These are phyloP conservation scores for Corvus hawaiiensis DNA, from an alignment of 2,113 vertebrate genomes.

Conservation along the genomic window DNA sequence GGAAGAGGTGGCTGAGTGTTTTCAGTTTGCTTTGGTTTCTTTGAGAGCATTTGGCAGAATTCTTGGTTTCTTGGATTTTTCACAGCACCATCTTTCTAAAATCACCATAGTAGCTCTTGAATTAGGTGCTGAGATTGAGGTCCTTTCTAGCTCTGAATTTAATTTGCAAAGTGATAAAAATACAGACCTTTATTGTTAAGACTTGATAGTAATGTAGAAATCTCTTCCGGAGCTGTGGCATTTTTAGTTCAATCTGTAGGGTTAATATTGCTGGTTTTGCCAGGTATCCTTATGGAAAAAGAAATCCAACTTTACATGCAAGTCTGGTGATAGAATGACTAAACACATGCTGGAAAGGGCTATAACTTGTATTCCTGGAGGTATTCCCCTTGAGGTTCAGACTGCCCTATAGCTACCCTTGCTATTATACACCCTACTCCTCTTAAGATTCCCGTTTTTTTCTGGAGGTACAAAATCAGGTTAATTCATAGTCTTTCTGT, in stretches of 20 bases:
- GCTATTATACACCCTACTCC: not conserved
- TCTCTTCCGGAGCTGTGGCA: not conserved
- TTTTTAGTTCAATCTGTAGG: not conserved
- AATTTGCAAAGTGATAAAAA: not conserved
- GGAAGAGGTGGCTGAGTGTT: not conserved
- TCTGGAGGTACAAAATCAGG: not conserved
- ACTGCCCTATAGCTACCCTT: not conserved
- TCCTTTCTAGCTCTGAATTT: constrained; percentile 6
- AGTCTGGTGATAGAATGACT: not conserved
- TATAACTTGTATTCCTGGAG: not conserved
- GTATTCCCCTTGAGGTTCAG: not conserved
- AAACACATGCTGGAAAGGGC: not conserved
- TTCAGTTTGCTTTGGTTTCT: constrained; percentile 26
- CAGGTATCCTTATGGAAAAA: not conserved
- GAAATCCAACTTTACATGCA: not conserved
- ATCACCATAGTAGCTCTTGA: not conserved
- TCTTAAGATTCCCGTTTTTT: not conserved
- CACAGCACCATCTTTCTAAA: not conserved
- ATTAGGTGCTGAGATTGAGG: not conserved
- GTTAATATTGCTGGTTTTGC: not conserved
- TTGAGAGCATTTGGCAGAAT: constrained; percentile 5
- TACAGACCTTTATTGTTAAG: not conserved
- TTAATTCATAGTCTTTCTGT: not conserved
- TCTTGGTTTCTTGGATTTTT: not conserved
- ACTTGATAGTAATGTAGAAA: not conserved